Conservation (phyloP, 2,113 vertebrate species). For the Oryzias woworae region DNA sequence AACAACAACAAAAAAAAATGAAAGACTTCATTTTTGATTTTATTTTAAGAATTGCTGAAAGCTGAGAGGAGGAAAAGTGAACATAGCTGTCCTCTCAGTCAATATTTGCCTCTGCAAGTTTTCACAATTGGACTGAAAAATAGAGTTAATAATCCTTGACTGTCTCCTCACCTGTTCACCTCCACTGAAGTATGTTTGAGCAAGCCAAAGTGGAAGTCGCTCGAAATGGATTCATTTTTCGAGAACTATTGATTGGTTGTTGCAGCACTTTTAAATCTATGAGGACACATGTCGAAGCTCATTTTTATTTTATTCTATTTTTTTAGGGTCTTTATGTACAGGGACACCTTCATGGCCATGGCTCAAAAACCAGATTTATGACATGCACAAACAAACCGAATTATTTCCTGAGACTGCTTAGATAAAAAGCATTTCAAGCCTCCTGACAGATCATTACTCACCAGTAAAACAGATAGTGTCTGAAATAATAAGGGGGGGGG, state of each 20-base stretch:
- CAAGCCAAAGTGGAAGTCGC: conserved; percentile 25
- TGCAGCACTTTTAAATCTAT: not conserved
- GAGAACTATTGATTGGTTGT: conserved; percentile 38
- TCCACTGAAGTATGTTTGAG: conserved; percentile 37
- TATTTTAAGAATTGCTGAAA: conserved; percentile 11
- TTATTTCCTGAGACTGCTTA: conserved; percentile 22
- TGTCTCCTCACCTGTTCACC: conserved; percentile 29
- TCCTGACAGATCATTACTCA: conserved; percentile 45
- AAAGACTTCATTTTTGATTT: not conserved
- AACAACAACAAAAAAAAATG: no score
- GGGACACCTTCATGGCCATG: conserved; percentile 1
- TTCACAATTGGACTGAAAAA: conserved; percentile 32
- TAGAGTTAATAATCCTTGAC: conserved; percentile 48
- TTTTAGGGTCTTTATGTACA: conserved; percentile 4
- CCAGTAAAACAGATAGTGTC: conserved; percentile 24
- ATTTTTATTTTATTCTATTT: not conserved
- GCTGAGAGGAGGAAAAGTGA: conserved; percentile 5
- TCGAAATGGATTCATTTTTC: conserved; percentile 31
- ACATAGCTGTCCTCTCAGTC: conserved; percentile 25
- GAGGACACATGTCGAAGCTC: not conserved
- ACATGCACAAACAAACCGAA: conserved; percentile 27
- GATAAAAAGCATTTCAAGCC: conserved; percentile 17
- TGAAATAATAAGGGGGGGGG: conserved; percentile 38
- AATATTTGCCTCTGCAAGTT: conserved; percentile 45
- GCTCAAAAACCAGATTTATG: conserved; percentile 22